Percentiles rank a stretch among this genome's conserved stretches.
These are phyloP conservation scores for Eurystomus glaucurus DNA, from an alignment of 2,797 vertebrate genomes.

Conservation along the genomic window DNA sequence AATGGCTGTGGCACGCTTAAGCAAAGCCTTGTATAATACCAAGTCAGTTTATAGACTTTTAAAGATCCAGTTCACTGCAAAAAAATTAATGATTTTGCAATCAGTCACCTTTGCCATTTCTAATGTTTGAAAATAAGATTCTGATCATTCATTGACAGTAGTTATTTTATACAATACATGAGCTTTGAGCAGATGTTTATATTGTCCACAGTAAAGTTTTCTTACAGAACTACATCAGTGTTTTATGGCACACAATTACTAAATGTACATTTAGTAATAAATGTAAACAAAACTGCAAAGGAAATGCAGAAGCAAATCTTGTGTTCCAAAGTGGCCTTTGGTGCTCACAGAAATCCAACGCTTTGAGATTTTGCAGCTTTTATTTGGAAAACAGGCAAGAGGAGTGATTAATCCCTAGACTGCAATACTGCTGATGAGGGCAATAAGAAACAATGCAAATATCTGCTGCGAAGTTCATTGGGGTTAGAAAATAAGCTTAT, in stretches of 20 bases:
- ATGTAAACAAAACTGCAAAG: neutral
- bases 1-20: neutral
- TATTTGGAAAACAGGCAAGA: constrained; percentile 35
- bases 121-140: constrained; percentile 80
- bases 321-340: constrained; percentile 31
- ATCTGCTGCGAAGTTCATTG: constrained; percentile 84
- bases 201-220: constrained; percentile 67
- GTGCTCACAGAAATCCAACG: constrained; percentile 34
- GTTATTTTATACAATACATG: constrained; percentile 83
- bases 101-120: constrained; percentile 85
- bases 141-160: constrained; percentile 84
- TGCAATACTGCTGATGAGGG: constrained; percentile 26
- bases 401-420: neutral
- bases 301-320: constrained; percentile 22
- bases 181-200: constrained; percentile 89
- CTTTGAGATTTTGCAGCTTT: constrained; percentile 67
- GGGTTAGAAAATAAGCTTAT: constrained; percentile 86
- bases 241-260: neutral
- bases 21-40: neutral
- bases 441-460: constrained; percentile 84
- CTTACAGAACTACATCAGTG: neutral
- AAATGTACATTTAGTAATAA: neutral
- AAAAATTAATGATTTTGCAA: constrained; percentile 74
- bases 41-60: neutral
- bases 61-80: neutral